These are phyloP conservation scores for Gymnarchus niloticus DNA, from an alignment of 2,113 vertebrate species.

Conservation along the genomic window DNA sequence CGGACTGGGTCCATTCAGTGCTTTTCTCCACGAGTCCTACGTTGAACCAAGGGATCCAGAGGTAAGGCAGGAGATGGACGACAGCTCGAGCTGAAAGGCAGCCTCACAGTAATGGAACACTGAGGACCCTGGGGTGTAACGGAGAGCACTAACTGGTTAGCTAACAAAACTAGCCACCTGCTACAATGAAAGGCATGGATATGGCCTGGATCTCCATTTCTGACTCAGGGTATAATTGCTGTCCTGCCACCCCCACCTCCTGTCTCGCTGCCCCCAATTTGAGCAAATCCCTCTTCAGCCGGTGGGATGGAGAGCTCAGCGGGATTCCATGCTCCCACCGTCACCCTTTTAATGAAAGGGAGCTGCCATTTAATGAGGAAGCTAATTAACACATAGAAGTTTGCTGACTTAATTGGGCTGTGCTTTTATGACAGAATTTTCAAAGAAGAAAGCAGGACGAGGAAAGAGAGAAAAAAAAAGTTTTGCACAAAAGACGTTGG, in stretches of 20 bases:
- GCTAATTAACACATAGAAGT: conserved; percentile 84
- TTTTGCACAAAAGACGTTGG: background rate
- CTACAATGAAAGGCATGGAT: background rate
- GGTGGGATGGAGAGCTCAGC: conserved; percentile 15
- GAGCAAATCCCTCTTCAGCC: conserved; percentile 14
- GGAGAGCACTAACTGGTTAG: background rate
- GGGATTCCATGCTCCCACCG: conserved; percentile 38
- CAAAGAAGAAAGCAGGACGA: background rate
- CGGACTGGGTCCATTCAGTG: background rate
- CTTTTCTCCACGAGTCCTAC: background rate
- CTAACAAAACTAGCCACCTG: background rate
- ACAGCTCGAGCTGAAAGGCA: background rate
- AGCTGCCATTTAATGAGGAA: conserved; percentile 73
- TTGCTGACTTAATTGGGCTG: conserved; percentile 82
- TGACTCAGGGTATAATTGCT: conserved; percentile 14
- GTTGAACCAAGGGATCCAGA: background rate
- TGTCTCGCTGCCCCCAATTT: conserved; percentile 12
- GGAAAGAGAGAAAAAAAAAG: conserved; percentile 15
- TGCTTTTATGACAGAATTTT: conserved; percentile 31
- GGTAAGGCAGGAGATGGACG: background rate
- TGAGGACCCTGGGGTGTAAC: background rate
- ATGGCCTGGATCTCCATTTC: conserved; percentile 5
- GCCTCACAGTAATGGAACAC: background rate
- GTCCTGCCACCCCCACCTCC: background rate
- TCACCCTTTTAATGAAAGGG: conserved; percentile 71